A percentile compares a stretch with the other conserved stretches of the same genome.
phyloP scores from a whole-genome alignment of 2,888 invertebrate genomes.

The Ectobius pallidus region DNA sequence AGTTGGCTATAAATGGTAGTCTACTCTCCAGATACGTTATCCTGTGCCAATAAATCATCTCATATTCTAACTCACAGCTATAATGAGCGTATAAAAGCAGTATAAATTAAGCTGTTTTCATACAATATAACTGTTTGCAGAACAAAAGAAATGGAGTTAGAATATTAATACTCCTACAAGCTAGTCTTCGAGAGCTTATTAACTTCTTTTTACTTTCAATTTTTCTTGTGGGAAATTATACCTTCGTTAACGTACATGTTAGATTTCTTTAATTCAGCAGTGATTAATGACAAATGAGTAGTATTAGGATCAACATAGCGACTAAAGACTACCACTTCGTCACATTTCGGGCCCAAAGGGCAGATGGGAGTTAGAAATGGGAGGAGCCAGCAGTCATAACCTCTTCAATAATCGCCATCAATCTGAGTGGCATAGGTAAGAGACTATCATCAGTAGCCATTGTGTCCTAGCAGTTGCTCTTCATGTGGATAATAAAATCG shows the following conservation, averaged over 20 bases:
- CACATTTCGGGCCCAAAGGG: background rate
- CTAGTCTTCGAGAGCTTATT: background rate
- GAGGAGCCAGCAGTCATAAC: background rate
- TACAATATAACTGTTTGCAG: too few relatives aligned
- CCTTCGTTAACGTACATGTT: background rate
- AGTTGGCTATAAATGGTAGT: too few relatives aligned
- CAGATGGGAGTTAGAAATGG: background rate
- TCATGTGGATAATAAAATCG: background rate
- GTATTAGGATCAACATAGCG: background rate
- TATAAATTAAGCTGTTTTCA: too few relatives aligned
- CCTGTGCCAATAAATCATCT: too few relatives aligned
- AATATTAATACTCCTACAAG: too few relatives aligned
- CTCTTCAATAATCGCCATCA: background rate
- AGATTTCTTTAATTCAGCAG: background rate
- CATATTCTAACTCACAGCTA: too few relatives aligned
- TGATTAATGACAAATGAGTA: background rate
- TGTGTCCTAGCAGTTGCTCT: background rate
- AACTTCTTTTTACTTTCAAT: background rate
- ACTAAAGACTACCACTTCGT: background rate
- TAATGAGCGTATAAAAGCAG: too few relatives aligned
- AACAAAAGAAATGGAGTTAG: too few relatives aligned
- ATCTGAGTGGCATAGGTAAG: background rate
- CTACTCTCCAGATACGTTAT: too few relatives aligned
- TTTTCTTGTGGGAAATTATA: background rate
- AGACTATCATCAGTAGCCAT: slow-evolving; percentile 1